A percentile compares a stretch with the other conserved stretches of the same genome.
phyloP scores from a whole-genome alignment of 2,888 invertebrate genomes.

The Augiades crinisus region DNA sequence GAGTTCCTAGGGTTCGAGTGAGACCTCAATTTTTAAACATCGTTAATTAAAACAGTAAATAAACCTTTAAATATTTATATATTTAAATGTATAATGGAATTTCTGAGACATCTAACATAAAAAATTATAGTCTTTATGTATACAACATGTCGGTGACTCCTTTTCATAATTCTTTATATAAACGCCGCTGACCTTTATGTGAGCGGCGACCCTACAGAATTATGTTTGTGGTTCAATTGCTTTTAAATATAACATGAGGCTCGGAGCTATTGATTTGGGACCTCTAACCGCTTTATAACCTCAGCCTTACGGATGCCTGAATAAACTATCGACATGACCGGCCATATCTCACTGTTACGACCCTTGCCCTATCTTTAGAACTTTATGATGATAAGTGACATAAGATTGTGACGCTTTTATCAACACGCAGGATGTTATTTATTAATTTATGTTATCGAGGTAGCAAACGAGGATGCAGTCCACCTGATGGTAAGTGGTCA shows the following conservation, averaged over 20 bases:
- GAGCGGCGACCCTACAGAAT: neutral
- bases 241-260: conserved; percentile 15
- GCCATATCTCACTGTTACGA: conserved; percentile 8
- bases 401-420: too few relatives aligned
- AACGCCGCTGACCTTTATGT: neutral
- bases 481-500: too few relatives aligned
- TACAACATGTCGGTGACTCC: neutral
- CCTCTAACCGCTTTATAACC: conserved; percentile 4
- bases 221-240: conserved; percentile 10
- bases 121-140: neutral
- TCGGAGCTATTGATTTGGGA: conserved; percentile 9
- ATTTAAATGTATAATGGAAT: too few relatives aligned
- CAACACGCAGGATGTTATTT: too few relatives aligned
- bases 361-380: conserved; percentile 2
- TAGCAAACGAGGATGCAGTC: too few relatives aligned
- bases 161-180: conserved; percentile 2
- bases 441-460: too few relatives aligned
- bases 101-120: too few relatives aligned
- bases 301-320: conserved; percentile 14
- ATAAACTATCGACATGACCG: conserved; percentile 10
- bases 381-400: conserved; percentile 1
- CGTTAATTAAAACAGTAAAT: too few relatives aligned
- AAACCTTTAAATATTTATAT: too few relatives aligned
- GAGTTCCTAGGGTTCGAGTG: too few relatives aligned
- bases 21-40: too few relatives aligned